Conservation (phyloP, 2,888 invertebrate species). For the Amblyjoppa fuscipennis region DNA sequence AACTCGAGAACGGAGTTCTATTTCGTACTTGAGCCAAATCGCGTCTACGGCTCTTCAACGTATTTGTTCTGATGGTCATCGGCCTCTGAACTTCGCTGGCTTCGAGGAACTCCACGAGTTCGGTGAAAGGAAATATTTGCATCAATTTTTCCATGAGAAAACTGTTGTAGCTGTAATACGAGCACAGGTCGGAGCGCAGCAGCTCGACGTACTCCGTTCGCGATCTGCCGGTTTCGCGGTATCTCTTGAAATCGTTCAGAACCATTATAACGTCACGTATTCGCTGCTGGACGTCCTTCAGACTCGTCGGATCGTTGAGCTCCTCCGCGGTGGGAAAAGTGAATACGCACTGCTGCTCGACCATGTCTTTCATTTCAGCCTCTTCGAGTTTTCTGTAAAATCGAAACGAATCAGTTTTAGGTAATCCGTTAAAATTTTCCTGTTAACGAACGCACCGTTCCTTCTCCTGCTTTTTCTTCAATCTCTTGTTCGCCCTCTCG, state of each 20-base stretch:
- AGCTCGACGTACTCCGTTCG: conserved; percentile 94
- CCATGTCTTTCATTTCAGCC: conserved; percentile 93
- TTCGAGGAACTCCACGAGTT: conserved; percentile 97
- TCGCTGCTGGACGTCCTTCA: conserved; percentile 95
- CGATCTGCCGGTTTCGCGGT: conserved; percentile 89
- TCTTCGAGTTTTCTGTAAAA: conserved; percentile 89
- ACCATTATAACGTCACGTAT: conserved; percentile 94
- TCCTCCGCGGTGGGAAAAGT: conserved; percentile 92
- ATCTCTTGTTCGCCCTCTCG: conserved; percentile 92
- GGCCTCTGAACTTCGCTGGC: conserved; percentile 98
- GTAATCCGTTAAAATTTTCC: not conserved
- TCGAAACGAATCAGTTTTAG: not conserved
- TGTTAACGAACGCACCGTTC: conserved; percentile 85
- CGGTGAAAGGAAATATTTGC: conserved; percentile 94
- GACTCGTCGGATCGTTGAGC: conserved; percentile 88
- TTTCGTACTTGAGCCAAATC: conserved; percentile 93
- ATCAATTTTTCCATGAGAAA: conserved; percentile 97
- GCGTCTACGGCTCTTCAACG: conserved; percentile 95
- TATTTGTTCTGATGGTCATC: conserved; percentile 97
- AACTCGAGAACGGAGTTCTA: too few species aligned
- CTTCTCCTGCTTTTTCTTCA: conserved; percentile 90
- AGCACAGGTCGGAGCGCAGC: conserved; percentile 94
- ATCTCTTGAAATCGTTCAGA: conserved; percentile 91
- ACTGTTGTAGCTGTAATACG: conserved; percentile 98
- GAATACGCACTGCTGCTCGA: conserved; percentile 91